A percentile compares a stretch with the other conserved stretches of the same genome.
These are phyloP conservation scores for Rhagonycha fulva DNA, from an alignment of 2,888 invertebrate genomes.

Conservation along the genomic window DNA sequence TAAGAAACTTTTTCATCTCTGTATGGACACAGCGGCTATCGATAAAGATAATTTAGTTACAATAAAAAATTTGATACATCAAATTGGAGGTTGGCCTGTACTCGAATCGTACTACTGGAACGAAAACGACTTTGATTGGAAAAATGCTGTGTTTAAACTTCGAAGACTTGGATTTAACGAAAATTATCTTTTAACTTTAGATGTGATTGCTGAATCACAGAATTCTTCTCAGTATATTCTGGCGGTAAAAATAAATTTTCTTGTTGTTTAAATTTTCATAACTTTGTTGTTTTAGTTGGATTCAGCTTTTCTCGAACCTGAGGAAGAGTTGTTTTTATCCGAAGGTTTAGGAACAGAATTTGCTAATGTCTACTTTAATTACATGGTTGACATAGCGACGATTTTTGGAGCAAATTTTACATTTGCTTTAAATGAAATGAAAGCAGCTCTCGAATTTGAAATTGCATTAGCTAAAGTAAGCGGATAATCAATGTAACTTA, in stretches of 20 bases:
- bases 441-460: conserved; percentile 56
- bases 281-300: conserved; percentile 9
- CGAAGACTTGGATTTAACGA: conserved; percentile 27
- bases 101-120: conserved; percentile 74
- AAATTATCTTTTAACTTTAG: conserved; percentile 28
- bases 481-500: not conserved
- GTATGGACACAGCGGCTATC: conserved; percentile 13
- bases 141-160: conserved; percentile 24
- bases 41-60: conserved; percentile 67
- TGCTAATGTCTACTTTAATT: conserved; percentile 57
- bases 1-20: conserved; percentile 70
- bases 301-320: conserved; percentile 52
- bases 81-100: conserved; percentile 89
- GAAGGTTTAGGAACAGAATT: conserved; percentile 7
- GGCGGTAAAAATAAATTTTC: conserved; percentile 17
- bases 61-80: conserved; percentile 43
- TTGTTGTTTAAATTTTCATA: not conserved
- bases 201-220: conserved; percentile 27
- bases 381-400: conserved; percentile 80
- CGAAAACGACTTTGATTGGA: conserved; percentile 38
- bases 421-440: conserved; percentile 64
- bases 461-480: conserved; percentile 17
- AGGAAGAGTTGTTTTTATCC: conserved; percentile 5
- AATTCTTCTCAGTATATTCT: conserved; percentile 33
- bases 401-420: conserved; percentile 75